These are phyloP conservation scores for Dryadula phaetusa DNA, from an alignment of 2,888 invertebrate species.

Conservation along the genomic window DNA sequence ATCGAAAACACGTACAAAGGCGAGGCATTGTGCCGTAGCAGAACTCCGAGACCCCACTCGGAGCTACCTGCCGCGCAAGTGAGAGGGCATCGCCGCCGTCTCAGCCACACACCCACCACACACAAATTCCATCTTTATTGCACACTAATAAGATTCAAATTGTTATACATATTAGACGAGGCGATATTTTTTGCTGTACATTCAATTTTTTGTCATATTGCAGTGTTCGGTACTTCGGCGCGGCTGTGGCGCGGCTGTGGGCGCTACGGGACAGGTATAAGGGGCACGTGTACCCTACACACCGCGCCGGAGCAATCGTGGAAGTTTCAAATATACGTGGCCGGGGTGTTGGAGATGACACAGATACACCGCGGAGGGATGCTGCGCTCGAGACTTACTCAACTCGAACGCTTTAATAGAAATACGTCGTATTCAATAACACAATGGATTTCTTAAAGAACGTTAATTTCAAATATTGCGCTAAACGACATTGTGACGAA, in stretches of 20 bases:
- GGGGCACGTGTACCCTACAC: neutral
- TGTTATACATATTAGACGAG: neutral
- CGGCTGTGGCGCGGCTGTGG: neutral
- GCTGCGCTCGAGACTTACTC: neutral
- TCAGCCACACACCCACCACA: neutral
- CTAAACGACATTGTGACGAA: neutral
- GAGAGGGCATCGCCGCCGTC: conserved; percentile 8
- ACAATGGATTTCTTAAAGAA: neutral
- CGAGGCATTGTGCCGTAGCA: neutral
- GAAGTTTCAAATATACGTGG: neutral
- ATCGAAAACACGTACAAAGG: conserved; percentile 2
- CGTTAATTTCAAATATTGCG: neutral
- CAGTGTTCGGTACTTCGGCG: conserved; percentile 8
- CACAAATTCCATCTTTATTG: conserved; percentile 17
- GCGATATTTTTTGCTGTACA: conserved; percentile 16
- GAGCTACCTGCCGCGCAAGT: conserved; percentile 28
- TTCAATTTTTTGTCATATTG: conserved; percentile 24
- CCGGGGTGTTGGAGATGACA: conserved; percentile 4
- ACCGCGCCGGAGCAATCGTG: neutral
- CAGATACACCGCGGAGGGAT: neutral
- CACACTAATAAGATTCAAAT: neutral
- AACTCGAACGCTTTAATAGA: neutral
- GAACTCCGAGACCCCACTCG: conserved; percentile 3
- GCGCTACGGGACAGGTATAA: neutral
- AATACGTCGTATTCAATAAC: neutral